Percentiles rank a stretch among this genome's conserved stretches.
Evolutionary conservation across 2,888 invertebrate species (phyloP).

Genomic region (Cantharis flavilabris): DNA sequence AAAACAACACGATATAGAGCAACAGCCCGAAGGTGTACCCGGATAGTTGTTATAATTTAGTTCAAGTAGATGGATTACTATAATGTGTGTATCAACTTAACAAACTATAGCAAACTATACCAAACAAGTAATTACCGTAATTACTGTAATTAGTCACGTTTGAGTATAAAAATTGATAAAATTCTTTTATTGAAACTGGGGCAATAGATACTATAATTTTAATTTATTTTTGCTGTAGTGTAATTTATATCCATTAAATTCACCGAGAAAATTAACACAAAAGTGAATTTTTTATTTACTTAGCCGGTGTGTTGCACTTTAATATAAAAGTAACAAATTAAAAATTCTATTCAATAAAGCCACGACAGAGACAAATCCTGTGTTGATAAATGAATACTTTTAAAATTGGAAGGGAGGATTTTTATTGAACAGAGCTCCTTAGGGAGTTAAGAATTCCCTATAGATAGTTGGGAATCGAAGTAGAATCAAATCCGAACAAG

Average conservation of each 20-base stretch:
- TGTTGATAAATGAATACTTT: conserved; percentile 43
- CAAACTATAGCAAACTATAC: background rate
- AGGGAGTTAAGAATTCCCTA: conserved; percentile 38
- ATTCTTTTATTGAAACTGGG: background rate
- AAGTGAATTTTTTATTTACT: background rate
- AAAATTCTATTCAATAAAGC: conserved; percentile 34
- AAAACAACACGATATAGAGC: background rate
- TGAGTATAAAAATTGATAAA: background rate
- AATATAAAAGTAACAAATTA: conserved; percentile 23
- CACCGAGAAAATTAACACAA: background rate
- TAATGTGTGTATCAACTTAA: background rate
- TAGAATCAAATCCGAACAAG: conserved; percentile 42
- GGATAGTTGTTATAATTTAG: background rate
- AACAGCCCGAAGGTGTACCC: background rate
- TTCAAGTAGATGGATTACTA: background rate
- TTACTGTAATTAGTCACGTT: background rate
- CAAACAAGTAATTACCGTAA: background rate
- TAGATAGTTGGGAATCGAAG: conserved; percentile 42
- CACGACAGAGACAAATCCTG: conserved; percentile 25
- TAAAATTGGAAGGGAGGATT: conserved; percentile 43
- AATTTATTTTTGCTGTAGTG: too few species aligned
- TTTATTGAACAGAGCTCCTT: conserved; percentile 44
- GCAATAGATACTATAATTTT: background rate
- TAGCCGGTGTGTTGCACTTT: background rate
- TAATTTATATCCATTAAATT: background rate